Conservation (phyloP, 2,797 vertebrate species). For the Champsocephalus esox region DNA sequence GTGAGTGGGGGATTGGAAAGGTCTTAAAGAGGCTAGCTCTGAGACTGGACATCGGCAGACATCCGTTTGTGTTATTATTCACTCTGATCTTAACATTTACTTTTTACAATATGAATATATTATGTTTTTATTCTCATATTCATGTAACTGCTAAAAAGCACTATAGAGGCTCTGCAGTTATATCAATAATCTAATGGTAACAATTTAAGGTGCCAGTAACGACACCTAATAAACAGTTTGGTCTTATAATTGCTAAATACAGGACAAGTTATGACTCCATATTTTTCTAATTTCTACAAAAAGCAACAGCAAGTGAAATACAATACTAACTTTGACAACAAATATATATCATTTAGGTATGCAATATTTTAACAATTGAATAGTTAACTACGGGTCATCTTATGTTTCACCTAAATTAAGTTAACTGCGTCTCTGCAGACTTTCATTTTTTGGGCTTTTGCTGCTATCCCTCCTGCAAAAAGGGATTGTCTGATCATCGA, state of each 20-base stretch:
- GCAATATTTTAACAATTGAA: too few species aligned
- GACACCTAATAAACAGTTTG: background rate
- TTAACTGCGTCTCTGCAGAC: background rate
- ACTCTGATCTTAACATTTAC: conserved; percentile 6
- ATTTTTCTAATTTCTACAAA: background rate
- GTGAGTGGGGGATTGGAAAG: conserved; percentile 41
- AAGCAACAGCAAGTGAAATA: background rate
- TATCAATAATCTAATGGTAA: background rate
- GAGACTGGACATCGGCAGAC: conserved; percentile 1
- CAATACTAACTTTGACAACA: too few species aligned
- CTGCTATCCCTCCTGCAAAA: too few species aligned
- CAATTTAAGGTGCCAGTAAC: background rate
- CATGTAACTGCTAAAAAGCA: background rate
- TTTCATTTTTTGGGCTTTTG: too few species aligned
- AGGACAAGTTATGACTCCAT: background rate
- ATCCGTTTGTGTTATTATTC: too few species aligned
- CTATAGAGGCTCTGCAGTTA: background rate
- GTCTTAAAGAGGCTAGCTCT: conserved; percentile 44
- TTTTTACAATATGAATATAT: background rate
- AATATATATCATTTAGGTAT: too few species aligned
- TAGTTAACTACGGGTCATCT: too few species aligned
- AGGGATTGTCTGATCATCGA: too few species aligned
- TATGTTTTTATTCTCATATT: background rate
- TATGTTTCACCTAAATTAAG: background rate
- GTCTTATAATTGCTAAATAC: background rate